Conservation (phyloP, 2,113 vertebrate genomes). For the Malurus elegans region DNA sequence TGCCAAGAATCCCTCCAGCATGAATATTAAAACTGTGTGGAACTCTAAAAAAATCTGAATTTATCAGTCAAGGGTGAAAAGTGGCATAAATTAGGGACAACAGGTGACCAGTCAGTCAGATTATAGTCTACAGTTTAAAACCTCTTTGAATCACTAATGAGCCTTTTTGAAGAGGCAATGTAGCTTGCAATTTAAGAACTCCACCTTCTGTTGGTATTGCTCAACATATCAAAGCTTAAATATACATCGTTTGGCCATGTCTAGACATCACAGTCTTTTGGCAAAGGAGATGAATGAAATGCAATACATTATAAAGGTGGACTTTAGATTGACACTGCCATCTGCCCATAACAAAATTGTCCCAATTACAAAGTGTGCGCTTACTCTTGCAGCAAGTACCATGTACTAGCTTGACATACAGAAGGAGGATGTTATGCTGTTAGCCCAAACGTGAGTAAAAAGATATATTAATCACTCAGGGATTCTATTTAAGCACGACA, state of each 20-base stretch:
- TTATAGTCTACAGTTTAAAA: not conserved
- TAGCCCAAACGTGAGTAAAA: not conserved
- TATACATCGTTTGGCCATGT: not conserved
- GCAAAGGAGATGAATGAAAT: not conserved
- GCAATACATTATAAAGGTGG: not conserved
- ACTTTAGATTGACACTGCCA: not conserved
- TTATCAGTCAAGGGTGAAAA: not conserved
- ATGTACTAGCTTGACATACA: not conserved
- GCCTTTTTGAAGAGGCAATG: not conserved
- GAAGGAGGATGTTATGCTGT: not conserved
- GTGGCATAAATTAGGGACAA: not conserved
- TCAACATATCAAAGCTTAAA: not conserved
- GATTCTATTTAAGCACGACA: not conserved
- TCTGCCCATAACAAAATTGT: not conserved
- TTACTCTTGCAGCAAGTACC: not conserved
- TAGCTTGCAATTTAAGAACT: not conserved
- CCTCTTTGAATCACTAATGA: not conserved
- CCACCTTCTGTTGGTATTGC: not conserved
- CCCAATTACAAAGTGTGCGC: not conserved
- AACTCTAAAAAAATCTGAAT: not conserved
- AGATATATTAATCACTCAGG: not conserved
- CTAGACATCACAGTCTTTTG: not conserved
- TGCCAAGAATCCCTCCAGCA: not conserved
- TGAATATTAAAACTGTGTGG: not conserved
- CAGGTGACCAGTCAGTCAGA: not conserved